phyloP scores from a whole-genome alignment of 2,888 invertebrate genomes.

The Philereme transversata region DNA sequence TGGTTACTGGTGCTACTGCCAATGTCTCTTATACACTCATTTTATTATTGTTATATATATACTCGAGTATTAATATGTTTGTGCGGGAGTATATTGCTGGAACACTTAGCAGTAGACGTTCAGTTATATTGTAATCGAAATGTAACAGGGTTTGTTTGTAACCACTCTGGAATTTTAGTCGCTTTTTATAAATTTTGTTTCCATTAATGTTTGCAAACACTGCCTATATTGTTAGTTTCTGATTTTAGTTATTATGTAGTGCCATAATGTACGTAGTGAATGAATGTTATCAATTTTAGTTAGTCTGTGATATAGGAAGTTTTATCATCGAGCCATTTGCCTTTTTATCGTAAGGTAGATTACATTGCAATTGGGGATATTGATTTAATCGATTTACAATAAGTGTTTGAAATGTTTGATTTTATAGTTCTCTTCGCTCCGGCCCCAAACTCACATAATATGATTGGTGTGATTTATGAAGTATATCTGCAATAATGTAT shows the following conservation, averaged over 20 bases:
- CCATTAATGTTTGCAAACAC: conserved; percentile 43
- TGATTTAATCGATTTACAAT: conserved; percentile 22
- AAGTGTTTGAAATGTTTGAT: conserved; percentile 17
- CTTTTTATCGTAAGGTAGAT: conserved; percentile 53
- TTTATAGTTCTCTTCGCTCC: conserved; percentile 15
- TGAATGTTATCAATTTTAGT: conserved; percentile 69
- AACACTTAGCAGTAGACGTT: conserved; percentile 67
- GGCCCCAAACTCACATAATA: conserved; percentile 18
- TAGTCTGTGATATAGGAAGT: conserved; percentile 80
- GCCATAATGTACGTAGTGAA: conserved; percentile 74
- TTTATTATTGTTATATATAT: conserved; percentile 71
- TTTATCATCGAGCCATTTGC: conserved; percentile 68
- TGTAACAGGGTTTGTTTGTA: conserved; percentile 66
- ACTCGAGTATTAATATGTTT: conserved; percentile 76
- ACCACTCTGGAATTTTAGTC: conserved; percentile 31
- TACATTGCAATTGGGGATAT: conserved; percentile 37
- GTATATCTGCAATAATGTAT: conserved; percentile 18
- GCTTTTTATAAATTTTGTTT: conserved; percentile 28
- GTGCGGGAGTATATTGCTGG: conserved; percentile 71
- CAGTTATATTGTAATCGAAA: conserved; percentile 81
- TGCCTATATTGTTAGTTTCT: conserved; percentile 64
- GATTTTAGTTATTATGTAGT: conserved; percentile 67
- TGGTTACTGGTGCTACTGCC: conserved; percentile 73
- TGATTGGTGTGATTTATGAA: conserved; percentile 8
- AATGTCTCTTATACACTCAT: conserved; percentile 65